phyloP scores from a whole-genome alignment of 2,888 invertebrate genomes.

The Habrosyne pyritoides region DNA sequence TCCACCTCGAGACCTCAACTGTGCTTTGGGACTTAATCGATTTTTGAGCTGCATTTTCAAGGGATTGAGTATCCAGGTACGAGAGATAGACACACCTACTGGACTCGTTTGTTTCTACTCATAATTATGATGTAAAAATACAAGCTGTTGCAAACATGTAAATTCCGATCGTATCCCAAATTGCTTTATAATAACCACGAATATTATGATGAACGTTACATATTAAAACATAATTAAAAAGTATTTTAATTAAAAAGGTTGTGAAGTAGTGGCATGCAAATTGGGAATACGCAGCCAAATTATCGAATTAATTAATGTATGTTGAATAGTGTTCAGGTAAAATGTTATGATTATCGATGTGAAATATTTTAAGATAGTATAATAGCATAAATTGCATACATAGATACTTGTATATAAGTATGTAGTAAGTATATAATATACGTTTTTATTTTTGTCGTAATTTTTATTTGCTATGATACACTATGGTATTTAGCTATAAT shows the following conservation, averaged over 20 bases:
- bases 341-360: neutral
- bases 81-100: neutral
- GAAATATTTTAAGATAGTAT: neutral
- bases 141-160: neutral
- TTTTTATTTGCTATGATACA: too few species aligned
- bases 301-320: neutral
- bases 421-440: too few species aligned
- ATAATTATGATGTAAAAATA: neutral
- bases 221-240: too few species aligned
- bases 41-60: conserved; percentile 78
- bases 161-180: neutral
- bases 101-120: neutral
- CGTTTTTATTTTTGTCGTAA: too few species aligned
- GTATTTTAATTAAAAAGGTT: neutral
- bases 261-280: neutral
- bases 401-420: neutral
- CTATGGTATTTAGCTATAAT: too few species aligned
- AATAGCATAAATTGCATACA: too few species aligned
- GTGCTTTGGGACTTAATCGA: conserved; percentile 79
- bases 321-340: neutral
- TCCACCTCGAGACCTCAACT: conserved; percentile 80
- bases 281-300: neutral
- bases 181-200: neutral
- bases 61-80: conserved; percentile 71
- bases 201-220: neutral